These are phyloP conservation scores for Oreochromis aureus DNA, from an alignment of 2,113 vertebrate genomes.

Conservation along the genomic window DNA sequence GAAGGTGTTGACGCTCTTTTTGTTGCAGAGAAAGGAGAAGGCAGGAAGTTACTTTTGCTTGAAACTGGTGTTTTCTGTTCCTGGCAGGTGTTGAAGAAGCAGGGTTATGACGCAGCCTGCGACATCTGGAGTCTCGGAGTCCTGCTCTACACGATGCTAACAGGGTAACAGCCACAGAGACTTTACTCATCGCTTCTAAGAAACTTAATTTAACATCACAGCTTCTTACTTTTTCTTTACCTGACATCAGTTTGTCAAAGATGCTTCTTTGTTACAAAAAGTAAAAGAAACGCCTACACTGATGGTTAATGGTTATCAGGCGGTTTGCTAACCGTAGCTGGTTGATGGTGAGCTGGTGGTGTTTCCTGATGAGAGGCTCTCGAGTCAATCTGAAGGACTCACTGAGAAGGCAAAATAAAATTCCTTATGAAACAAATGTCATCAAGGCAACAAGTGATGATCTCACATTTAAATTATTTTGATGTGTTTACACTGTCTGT, in stretches of 20 bases:
- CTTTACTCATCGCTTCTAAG: not conserved
- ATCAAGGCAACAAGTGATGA: rapidly evolving
- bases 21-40: not conserved
- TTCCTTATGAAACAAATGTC: not conserved
- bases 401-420: not conserved
- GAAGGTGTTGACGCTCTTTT: not conserved
- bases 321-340: not conserved
- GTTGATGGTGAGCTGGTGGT: not conserved
- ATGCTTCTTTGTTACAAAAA: not conserved
- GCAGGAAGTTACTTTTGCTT: not conserved
- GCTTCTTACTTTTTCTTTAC: not conserved
- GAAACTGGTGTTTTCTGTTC: not conserved
- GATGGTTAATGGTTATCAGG: not conserved
- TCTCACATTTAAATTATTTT: rapidly evolving
- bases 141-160: constrained; percentile 76
- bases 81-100: constrained; percentile 72
- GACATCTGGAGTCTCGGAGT: constrained; percentile 80
- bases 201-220: rapidly evolving
- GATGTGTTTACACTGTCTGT: not conserved
- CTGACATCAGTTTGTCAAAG: not conserved
- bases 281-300: rapidly evolving
- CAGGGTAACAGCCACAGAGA: constrained; percentile 47
- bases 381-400: not conserved
- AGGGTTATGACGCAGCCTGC: constrained; percentile 76
- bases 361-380: not conserved